Base-by-base conservation (phyloP, 1,140 invertebrate genomes). In the Drosophila nasuta region DNA sequence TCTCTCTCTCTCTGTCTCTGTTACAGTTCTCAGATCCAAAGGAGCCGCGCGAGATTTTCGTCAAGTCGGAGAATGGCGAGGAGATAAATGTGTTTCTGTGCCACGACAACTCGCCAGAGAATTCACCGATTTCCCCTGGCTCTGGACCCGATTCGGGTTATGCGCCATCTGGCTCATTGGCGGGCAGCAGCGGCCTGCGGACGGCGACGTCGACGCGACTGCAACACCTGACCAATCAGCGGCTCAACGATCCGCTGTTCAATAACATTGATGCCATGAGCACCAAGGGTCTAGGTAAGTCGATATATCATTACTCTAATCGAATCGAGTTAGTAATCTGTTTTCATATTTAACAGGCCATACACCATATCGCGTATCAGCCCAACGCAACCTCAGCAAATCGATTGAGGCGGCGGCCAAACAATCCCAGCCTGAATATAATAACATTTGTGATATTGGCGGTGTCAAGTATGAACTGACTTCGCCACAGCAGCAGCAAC, bases 41-140 rank as follows among this genome's bases (percentile, higher is more conserved):
- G 93, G 69, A 93, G 93, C 83, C 95, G 93, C 94, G 96, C 92
- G 93, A 92, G 93, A 98, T 99, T 91, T 96, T 97, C 92, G 95
- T 99, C 93, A 97, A 97, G 93, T 97, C 97, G 75, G 95, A 95
- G 72, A 92, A 92, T 30, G 95, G 95, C 54, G 97, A 96, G 30
- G 97, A 98, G 92, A 98, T 99, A 73, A 98, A 98, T 93, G 97
- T 98, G 30, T 98, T 97, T 93, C 94, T 98, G 52, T 98, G 97
- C 94, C 97, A 97, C 38, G 97, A 98, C 77, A 89, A 81, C 51
- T 81, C 95, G 95, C 91, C 92, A 75, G 71, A 90, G 80, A 86
- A 82, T 89, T 64, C 94, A 91, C 91, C 91, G 20, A 77, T 88
- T 68, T 35, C 81, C 2, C 2, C 60, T 0, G 62, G 77, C 20